Evolutionary conservation across 2,888 invertebrate species (phyloP).

Genomic region (Himalopsyche tibetana): DNA sequence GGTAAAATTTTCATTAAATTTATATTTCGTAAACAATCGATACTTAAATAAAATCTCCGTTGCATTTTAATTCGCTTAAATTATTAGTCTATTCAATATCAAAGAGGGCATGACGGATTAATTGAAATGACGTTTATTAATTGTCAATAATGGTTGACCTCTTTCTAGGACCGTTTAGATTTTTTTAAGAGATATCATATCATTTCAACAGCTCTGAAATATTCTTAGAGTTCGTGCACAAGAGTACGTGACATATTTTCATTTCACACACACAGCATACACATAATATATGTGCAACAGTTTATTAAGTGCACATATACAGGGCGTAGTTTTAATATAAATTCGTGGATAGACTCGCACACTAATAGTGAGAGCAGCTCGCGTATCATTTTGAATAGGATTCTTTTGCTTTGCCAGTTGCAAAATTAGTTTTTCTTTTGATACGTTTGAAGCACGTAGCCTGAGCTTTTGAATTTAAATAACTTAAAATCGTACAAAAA

Average conservation of each 20-base stretch:
- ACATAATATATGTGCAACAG: conserved; percentile 51
- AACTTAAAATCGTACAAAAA: not conserved
- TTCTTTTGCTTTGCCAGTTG: conserved; percentile 49
- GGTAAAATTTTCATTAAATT: too few species aligned
- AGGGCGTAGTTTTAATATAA: conserved; percentile 15
- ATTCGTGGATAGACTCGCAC: conserved; percentile 29
- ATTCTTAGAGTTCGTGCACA: conserved; percentile 32
- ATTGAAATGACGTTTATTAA: too few species aligned
- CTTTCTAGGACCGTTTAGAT: too few species aligned
- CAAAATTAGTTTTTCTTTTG: conserved; percentile 54
- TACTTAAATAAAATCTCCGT: too few species aligned
- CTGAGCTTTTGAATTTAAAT: conserved; percentile 35
- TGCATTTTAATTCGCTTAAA: too few species aligned
- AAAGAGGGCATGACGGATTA: too few species aligned
- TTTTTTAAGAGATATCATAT: not conserved
- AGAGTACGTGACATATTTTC: conserved; percentile 52
- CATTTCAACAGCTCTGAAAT: not conserved
- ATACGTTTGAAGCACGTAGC: conserved; percentile 32
- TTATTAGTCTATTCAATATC: too few species aligned
- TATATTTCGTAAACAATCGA: too few species aligned
- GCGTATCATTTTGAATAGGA: not conserved
- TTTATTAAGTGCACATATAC: conserved; percentile 51
- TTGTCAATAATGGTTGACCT: too few species aligned
- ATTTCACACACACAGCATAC: conserved; percentile 51
- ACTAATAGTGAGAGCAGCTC: conserved; percentile 36